Base-by-base conservation (phyloP, 2,888 invertebrate species). In the Chrysina gloriosa region DNA sequence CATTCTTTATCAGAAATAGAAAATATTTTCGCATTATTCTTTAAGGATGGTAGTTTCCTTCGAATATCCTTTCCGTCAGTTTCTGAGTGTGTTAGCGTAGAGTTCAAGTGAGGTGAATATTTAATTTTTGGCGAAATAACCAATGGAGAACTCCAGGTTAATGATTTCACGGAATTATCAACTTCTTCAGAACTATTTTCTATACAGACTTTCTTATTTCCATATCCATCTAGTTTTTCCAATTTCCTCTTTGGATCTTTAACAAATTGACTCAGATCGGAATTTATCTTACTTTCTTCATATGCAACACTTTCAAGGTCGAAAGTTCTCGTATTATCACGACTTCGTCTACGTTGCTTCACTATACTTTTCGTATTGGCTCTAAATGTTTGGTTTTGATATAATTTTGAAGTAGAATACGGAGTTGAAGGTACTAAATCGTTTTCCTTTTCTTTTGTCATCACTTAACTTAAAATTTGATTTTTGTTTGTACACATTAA, bases 91-190 rank as follows among this genome's bases (percentile, higher is more conserved):
- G 2, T 14, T 25, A 25, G 14, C n/a, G 11, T 11, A 27, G 16
- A 19, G n/a, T 63, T 56, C 61, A 65, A 16, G 2, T 75, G 74
- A 0, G 80, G 78, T 0, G 80, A 78, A 73, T 73, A 78, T 68
- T 77, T 80, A 6, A 71, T 68, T 7, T 70, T 67, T 2, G 80
- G 80, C 1, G 80, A 80, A 66, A 71, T 73, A 16, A 79, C 73
- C 29, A 81, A 70, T 1, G 81, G 81, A 1, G 79, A 80, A 54
- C 79, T 74, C 81, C 81, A 81, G n/a, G 74, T 77, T 9, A 81
- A 73, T n/a, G 56, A 70, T 61, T 77, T 78, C 19, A 9, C 9
- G 42, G 68, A 61, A 21, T 34, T 52, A 21, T 65, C 36, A 29
- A 9, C 21, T 63, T 69, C 56, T 56, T 64, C 21, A 54, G 48